Evolutionary conservation across 2,888 invertebrate species (phyloP).

Genomic region (Muschampia plurimacula): DNA sequence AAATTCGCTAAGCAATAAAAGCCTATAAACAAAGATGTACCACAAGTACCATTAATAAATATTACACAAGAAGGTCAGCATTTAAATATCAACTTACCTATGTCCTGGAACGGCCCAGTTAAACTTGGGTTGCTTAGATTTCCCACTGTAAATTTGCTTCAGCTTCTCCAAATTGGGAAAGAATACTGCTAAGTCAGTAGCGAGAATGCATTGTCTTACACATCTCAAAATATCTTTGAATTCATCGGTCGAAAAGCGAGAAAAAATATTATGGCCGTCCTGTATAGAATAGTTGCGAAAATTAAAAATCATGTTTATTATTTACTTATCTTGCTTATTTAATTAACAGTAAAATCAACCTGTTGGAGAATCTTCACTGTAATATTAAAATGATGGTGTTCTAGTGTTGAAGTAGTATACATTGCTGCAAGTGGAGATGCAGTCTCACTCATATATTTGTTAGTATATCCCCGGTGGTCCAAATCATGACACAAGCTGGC

Average conservation of each 20-base stretch:
- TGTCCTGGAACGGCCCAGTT: conserved; percentile 88
- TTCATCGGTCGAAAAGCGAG: conserved; percentile 88
- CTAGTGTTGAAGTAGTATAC: conserved; percentile 94
- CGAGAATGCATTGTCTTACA: conserved; percentile 93
- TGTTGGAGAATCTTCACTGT: conserved; percentile 94
- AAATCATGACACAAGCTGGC: conserved; percentile 94
- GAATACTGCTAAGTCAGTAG: conserved; percentile 93
- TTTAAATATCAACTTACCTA: conserved; percentile 56
- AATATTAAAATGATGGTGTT: conserved; percentile 96
- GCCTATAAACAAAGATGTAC: no score
- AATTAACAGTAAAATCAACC: conserved; percentile 61
- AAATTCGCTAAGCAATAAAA: background rate
- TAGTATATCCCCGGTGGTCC: conserved; percentile 94
- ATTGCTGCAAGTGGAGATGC: conserved; percentile 93
- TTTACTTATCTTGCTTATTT: no score
- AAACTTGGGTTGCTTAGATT: conserved; percentile 82
- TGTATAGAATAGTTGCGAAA: conserved; percentile 54
- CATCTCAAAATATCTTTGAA: conserved; percentile 91
- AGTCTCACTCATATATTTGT: conserved; percentile 93
- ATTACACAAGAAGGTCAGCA: background rate
- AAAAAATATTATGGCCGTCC: conserved; percentile 95
- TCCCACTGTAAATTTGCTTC: conserved; percentile 80
- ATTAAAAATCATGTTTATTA: background rate
- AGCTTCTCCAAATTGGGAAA: conserved; percentile 89
- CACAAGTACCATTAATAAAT: background rate